Base-by-base conservation (phyloP, 2,113 vertebrate genomes). In the Cyphomyrus discorhynchus region DNA sequence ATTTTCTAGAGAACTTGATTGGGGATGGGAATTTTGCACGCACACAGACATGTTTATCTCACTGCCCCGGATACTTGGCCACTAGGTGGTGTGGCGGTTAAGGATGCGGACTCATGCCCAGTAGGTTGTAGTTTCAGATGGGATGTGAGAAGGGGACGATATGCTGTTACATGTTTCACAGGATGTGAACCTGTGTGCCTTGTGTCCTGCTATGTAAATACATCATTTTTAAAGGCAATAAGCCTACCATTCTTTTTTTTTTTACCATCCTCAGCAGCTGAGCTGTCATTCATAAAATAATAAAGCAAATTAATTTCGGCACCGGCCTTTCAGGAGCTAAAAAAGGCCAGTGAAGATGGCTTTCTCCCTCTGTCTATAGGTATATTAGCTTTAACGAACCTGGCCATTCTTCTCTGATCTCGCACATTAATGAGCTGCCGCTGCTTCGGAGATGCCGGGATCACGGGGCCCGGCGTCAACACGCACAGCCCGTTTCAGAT, bases 1-100 rank as follows among this genome's bases (percentile, higher is more conserved):
- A 98, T 98, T 98, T 98, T 97, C 97, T 96, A 94, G 95, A 98
- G 94, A 92, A 96, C 97, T 96, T 95, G 96, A 96, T 95, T 95
- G 95, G 15, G 88, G 62, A 96, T 96, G 95, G 95, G 88, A 58
- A 39, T 50, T 70, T 31, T n/a, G n/a, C n/a, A 35, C 13, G 21
- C 50, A 39, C 0, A 7, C 27, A 27, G 19, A 87, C 17, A 88
- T 66, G 66, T 58, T 91, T 88, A 88, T 35, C 88, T 53, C 10
- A 4, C n/a, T 2, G 47, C 31, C 10, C 84, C 91, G 87, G 53
- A 77, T 56, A 85, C 24, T 88, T 53, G 50, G 49, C 88, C 46
- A 87, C 47, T 87, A 87, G 47, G 82, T 42, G 50, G 50, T 3
- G 50, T 13, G 2, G 50, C 1, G 50, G 50, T 53, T 87, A 56